A percentile compares a stretch with the other conserved stretches of the same genome.
Evolutionary conservation across 2,113 vertebrate genomes (phyloP).

Genomic region (Sminthopsis crassicaudata): DNA sequence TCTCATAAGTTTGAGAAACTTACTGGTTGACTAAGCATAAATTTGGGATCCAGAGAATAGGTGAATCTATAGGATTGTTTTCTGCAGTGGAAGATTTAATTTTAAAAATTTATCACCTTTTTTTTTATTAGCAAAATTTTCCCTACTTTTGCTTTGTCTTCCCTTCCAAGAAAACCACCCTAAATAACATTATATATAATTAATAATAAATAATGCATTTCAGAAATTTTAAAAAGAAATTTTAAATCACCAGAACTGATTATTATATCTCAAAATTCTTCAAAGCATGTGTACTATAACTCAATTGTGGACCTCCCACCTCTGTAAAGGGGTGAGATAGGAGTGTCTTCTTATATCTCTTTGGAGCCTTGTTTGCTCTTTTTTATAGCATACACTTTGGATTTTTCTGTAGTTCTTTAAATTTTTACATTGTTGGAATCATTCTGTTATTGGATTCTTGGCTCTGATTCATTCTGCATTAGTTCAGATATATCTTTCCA

Average conservation of each 20-base stretch:
- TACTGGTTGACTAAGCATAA: background rate
- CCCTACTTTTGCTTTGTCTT: background rate
- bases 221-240: background rate
- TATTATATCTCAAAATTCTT: background rate
- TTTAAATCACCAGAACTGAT: background rate
- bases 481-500: background rate
- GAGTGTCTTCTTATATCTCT: background rate
- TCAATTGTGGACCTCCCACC: background rate
- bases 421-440: background rate
- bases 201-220: background rate
- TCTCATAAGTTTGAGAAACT: background rate
- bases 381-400: background rate
- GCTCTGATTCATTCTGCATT: background rate
- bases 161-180: background rate
- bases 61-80: background rate
- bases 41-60: background rate
- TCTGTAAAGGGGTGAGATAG: background rate
- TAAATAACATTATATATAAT: background rate
- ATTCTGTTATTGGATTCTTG: background rate
- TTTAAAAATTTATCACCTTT: background rate
- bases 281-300: background rate
- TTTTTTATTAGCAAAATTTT: background rate
- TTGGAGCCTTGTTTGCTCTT: background rate
- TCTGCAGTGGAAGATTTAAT: background rate
- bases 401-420: background rate